A percentile compares a stretch with the other conserved stretches of the same genome.
These are phyloP conservation scores for Rutilus rutilus DNA, from an alignment of 2,113 vertebrate species.

Conservation along the genomic window DNA sequence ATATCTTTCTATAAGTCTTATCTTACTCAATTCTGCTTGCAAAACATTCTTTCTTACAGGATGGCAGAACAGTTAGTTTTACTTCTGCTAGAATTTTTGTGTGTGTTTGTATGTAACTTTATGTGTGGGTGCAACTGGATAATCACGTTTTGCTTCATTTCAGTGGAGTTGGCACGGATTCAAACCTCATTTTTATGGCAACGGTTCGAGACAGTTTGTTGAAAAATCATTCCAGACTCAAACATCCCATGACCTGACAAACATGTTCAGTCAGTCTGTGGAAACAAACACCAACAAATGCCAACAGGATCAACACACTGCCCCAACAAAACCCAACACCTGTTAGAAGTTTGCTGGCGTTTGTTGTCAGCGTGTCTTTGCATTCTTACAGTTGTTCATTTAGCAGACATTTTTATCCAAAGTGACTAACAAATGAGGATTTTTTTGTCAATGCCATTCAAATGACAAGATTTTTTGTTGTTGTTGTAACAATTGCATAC, in stretches of 20 bases:
- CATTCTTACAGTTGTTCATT: neutral
- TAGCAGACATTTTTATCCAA: neutral
- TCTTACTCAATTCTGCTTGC: neutral
- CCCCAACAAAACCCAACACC: neutral
- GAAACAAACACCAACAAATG: neutral
- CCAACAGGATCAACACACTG: neutral
- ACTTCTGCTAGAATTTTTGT: neutral
- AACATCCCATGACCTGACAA: neutral
- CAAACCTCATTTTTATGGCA: too few relatives aligned
- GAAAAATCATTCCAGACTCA: neutral
- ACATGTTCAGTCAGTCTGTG: neutral
- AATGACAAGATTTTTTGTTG: too few relatives aligned
- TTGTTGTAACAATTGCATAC: too few relatives aligned
- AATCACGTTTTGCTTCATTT: neutral
- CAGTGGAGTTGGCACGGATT: neutral
- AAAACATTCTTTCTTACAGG: neutral
- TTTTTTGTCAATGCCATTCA: too few relatives aligned
- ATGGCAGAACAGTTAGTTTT: neutral
- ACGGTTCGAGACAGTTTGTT: neutral
- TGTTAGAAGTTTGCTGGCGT: neutral
- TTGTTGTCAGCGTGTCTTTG: neutral
- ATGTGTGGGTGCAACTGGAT: too few relatives aligned
- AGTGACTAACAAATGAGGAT: neutral
- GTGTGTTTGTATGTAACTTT: too few relatives aligned
- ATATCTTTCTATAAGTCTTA: neutral